phyloP scores from a whole-genome alignment of 1,140 invertebrate species.

The Asbolus verrucosus region DNA sequence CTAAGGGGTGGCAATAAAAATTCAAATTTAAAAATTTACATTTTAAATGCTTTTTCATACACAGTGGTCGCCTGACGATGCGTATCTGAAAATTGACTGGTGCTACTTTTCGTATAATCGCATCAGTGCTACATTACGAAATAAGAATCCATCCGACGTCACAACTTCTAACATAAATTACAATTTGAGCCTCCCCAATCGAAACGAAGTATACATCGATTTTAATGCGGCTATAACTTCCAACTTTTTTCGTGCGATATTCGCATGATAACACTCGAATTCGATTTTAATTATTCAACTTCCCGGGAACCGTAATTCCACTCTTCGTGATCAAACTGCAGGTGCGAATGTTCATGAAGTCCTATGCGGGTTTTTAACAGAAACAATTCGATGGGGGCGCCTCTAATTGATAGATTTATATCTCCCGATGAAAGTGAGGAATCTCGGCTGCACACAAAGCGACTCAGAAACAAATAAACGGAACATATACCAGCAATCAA shows the following conservation, averaged over 20 bases:
- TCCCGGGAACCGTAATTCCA: background rate
- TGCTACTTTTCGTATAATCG: conserved; percentile 56
- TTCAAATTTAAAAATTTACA: conserved; percentile 62
- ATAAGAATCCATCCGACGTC: no score
- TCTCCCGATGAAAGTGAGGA: no score
- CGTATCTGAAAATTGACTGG: conserved; percentile 60
- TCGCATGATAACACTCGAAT: background rate
- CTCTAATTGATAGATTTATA: background rate
- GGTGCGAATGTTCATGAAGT: background rate
- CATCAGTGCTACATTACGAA: no score
- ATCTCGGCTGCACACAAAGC: background rate
- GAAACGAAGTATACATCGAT: no score
- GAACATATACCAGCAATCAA: background rate
- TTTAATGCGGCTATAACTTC: no score
- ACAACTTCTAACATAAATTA: no score
- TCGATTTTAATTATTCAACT: conserved; percentile 5
- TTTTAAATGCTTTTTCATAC: conserved; percentile 64
- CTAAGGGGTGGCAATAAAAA: conserved; percentile 58
- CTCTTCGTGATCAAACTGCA: background rate
- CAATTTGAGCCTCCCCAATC: no score
- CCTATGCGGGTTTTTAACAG: no score
- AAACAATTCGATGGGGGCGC: no score
- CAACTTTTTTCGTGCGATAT: background rate
- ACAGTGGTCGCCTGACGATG: conserved; percentile 56
- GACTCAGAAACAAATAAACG: background rate